phyloP scores from a whole-genome alignment of 1,140 invertebrate species.

The Zaprionus vittiger region DNA sequence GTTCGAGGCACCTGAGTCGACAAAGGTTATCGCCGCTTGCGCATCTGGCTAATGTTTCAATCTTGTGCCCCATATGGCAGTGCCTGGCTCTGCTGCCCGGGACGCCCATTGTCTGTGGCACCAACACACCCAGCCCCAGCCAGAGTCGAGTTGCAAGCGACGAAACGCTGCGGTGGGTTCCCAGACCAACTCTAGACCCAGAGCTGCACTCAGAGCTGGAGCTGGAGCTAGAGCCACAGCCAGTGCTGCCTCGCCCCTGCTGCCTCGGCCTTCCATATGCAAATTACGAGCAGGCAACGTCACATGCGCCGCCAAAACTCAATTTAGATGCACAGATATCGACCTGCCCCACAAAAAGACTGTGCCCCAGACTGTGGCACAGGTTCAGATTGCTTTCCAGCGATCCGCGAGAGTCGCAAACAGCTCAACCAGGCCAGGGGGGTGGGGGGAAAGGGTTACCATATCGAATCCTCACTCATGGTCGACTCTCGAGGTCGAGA shows the following conservation, averaged over 20 bases:
- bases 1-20: conserved; percentile 13
- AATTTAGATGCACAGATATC: conserved; percentile 79
- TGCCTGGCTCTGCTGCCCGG: neutral
- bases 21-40: conserved; percentile 61
- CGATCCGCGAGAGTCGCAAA: conserved; percentile 1
- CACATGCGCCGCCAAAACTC: conserved; percentile 82
- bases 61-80: conserved; percentile 69
- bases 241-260: conserved; percentile 28
- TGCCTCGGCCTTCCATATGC: conserved; percentile 69
- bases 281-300: conserved; percentile 75
- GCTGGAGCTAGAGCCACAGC: neutral
- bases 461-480: conserved; percentile 32
- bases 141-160: neutral
- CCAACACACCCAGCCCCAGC: conserved; percentile 65
- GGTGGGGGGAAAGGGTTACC: neutral
- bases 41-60: conserved; percentile 83
- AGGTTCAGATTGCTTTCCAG: conserved; percentile 50
- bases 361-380: conserved; percentile 35
- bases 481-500: conserved; percentile 2
- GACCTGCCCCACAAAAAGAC: conserved; percentile 51
- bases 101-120: conserved; percentile 61
- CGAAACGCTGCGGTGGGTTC: conserved; percentile 73
- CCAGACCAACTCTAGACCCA: conserved; percentile 29
- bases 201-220: conserved; percentile 7
- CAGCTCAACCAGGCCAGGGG: neutral